Conservation (phyloP, 2,113 vertebrate species). For the Crotophaga sulcirostris region DNA sequence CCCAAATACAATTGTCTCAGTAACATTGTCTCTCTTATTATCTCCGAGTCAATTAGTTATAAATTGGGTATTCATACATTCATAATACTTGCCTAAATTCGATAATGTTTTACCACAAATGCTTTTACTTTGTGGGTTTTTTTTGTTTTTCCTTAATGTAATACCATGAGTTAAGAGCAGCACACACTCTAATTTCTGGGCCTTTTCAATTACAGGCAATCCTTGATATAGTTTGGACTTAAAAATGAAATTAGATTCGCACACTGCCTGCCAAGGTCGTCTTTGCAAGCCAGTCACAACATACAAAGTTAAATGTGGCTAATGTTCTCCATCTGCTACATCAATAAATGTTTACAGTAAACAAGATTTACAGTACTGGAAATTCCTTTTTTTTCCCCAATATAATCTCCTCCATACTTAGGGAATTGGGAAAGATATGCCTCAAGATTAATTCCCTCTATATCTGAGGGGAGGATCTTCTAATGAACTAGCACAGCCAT, state of each 20-base stretch:
- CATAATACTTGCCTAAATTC: neutral
- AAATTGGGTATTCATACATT: neutral
- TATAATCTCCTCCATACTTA: neutral
- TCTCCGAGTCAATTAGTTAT: neutral
- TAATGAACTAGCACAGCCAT: neutral
- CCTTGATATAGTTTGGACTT: neutral
- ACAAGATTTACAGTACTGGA: neutral
- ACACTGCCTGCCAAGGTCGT: neutral
- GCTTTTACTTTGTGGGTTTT: neutral
- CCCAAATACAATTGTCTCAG: neutral
- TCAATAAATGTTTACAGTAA: neutral
- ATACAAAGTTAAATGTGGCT: neutral
- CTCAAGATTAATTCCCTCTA: neutral
- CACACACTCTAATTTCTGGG: neutral
- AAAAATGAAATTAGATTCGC: neutral
- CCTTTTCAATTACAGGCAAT: conserved; percentile 13
- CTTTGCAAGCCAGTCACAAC: conserved; percentile 8
- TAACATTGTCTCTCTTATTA: neutral
- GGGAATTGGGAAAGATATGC: neutral
- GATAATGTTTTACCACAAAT: neutral
- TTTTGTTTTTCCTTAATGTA: neutral
- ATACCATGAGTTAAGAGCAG: neutral
- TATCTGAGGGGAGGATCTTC: neutral
- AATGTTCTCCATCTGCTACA: neutral
- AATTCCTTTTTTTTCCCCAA: neutral